Conservation (phyloP, 2,888 invertebrate genomes). For the Hyles lineata region DNA sequence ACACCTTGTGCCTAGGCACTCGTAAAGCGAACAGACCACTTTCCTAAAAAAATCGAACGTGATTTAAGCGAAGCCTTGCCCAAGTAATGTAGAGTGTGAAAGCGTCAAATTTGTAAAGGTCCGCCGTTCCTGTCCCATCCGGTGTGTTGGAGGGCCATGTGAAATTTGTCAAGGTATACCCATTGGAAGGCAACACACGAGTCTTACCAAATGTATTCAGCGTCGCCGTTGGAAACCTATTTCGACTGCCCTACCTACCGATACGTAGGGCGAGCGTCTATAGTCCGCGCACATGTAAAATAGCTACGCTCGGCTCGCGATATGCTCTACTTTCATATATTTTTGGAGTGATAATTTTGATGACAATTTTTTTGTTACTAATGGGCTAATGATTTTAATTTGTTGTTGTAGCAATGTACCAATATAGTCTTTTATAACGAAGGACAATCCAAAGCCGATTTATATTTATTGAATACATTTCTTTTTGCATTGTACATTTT, state of each 20-base stretch:
- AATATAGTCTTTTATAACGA: too few relatives aligned
- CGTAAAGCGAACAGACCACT: constrained; percentile 19
- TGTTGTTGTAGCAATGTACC: not conserved
- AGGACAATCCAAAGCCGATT: too few relatives aligned
- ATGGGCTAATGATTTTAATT: not conserved
- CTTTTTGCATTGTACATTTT: too few relatives aligned
- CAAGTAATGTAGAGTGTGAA: constrained; percentile 62
- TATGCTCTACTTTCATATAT: constrained; percentile 64
- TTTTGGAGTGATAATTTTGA: constrained; percentile 30
- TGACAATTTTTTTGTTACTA: constrained; percentile 14
- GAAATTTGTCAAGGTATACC: constrained; percentile 40
- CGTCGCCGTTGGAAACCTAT: constrained; percentile 78
- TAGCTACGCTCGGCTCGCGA: constrained; percentile 61
- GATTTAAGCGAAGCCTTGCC: constrained; percentile 60
- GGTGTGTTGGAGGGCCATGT: constrained; percentile 26
- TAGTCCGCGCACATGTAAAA: constrained; percentile 84
- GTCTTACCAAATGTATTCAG: constrained; percentile 76
- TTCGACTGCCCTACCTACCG: constrained; percentile 79
- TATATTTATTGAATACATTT: too few relatives aligned
- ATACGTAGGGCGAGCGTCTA: constrained; percentile 79
- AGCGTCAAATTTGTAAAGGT: constrained; percentile 31
- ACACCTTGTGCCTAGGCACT: constrained; percentile 16
- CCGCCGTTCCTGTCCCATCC: constrained; percentile 6
- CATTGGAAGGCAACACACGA: constrained; percentile 69
- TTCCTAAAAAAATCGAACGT: constrained; percentile 52